Percentiles rank a stretch among this genome's conserved stretches.
Evolutionary conservation across 2,797 vertebrate species (phyloP).

Genomic region (Chiroxiphia lanceolata): DNA sequence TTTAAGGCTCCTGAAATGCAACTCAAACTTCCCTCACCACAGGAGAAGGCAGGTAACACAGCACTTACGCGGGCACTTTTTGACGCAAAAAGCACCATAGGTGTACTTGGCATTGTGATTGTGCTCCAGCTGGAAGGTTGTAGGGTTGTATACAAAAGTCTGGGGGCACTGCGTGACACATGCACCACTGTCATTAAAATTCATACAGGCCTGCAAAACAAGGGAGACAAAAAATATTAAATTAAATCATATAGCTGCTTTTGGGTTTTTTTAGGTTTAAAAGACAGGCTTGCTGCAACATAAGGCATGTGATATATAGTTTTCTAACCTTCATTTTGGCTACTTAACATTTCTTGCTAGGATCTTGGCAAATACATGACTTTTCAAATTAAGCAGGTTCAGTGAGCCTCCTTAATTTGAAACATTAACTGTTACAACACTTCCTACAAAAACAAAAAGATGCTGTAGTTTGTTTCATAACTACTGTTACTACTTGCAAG

Average conservation of each 20-base stretch:
- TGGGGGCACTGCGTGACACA: slow-evolving; percentile 97
- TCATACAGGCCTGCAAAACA: slow-evolving; percentile 86
- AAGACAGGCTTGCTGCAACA: not conserved
- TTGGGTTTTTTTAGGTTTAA: not conserved
- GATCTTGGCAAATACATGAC: not conserved
- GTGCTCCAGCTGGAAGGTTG: slow-evolving; percentile 93
- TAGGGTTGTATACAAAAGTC: slow-evolving; percentile 95
- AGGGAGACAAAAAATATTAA: not conserved
- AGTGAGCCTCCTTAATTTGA: not conserved
- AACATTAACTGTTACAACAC: not conserved
- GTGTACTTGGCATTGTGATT: slow-evolving; percentile 96
- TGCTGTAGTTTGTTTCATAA: not conserved
- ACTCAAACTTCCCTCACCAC: not conserved
- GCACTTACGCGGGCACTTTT: slow-evolving; percentile 94
- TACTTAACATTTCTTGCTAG: not conserved
- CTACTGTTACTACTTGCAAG: not conserved
- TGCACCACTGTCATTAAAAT: slow-evolving; percentile 97
- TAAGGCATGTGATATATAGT: not conserved
- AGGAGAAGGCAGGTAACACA: not conserved
- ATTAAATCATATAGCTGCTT: not conserved
- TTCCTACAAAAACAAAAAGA: not conserved
- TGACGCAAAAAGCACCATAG: slow-evolving; percentile 97
- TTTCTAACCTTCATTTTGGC: not conserved
- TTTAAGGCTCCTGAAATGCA: not conserved
- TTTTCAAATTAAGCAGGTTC: not conserved